Evolutionary conservation across 2,797 vertebrate genomes (phyloP), one percentile per base, ranked within the genome.

Genomic region (Phrynocephalus forsythii): DNA sequence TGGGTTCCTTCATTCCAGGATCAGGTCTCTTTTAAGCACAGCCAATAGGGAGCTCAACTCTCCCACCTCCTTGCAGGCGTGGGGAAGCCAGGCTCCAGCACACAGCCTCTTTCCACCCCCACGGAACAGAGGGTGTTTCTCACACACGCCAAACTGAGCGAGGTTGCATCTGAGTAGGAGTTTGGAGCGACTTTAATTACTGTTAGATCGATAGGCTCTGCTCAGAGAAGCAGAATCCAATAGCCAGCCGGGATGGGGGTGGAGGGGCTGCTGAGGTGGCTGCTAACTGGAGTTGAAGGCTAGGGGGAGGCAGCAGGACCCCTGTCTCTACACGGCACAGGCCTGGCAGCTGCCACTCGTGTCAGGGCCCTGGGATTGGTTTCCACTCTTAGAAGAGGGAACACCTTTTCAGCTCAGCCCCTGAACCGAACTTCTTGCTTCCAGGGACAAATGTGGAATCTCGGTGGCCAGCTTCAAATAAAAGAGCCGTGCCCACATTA

Each of bases 131-230:
- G 85, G 78, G 81, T 79, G 86, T 89, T 90, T 94, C 87, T 93
- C 79, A 85, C 44, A 24, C 63, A 77, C 80, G 76, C 93, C 88
- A 88, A 93, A 94, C 87, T 69, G 92, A 44, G 26, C 91, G 94
- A 91, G 91, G 92, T 92, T 95, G 93, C 94, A 94, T 93, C 81
- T 93, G 94, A 95, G 94, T 94, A 94, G 95, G 93, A 90, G 90
- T 95, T 94, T 94, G 94, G 89, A 95, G 92, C 0, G 9, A 91
- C 91, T 94, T 95, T 94, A 95, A 95, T 95, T 94, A 94, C 90
- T 86, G 56, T 86, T 83, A 90, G 94, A 95, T 95, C 95, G 3
- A 95, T 95, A 91, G 82, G 73, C 91, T 94, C 68, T 28, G 90
- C 89, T 84, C 3, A n/a, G 91, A 88, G 90, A 83, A 95, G 86